phyloP scores from a whole-genome alignment of 2,113 vertebrate genomes.

The Pao palembangensis region DNA sequence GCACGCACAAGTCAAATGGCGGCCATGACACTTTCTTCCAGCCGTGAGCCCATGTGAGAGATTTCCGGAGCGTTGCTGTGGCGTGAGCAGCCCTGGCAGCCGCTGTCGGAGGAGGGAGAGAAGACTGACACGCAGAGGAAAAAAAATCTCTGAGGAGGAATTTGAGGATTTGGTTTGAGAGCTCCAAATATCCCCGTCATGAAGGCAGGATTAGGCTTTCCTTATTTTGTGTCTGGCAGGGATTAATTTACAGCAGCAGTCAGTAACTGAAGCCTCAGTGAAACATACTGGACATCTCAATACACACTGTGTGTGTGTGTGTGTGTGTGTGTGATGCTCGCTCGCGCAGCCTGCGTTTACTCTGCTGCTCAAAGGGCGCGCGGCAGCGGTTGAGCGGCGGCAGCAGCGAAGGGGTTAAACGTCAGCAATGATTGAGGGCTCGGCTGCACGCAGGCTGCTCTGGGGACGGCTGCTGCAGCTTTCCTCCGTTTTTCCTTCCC shows the following conservation, averaged over 20 bases:
- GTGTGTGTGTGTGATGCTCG: background rate
- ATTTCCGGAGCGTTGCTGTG: constrained; percentile 25
- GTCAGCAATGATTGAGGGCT: constrained; percentile 66
- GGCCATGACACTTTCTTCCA: constrained; percentile 15
- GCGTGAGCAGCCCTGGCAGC: constrained; percentile 24
- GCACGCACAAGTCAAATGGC: constrained; percentile 21
- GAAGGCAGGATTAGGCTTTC: constrained; percentile 49
- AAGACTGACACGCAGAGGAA: constrained; percentile 26
- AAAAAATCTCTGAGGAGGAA: constrained; percentile 39
- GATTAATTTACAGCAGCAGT: constrained; percentile 61
- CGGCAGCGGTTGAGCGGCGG: constrained; percentile 43
- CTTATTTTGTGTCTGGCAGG: constrained; percentile 46
- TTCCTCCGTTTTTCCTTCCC: constrained; percentile 25
- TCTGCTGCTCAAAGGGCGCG: constrained; percentile 11
- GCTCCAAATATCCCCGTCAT: constrained; percentile 41
- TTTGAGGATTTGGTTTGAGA: constrained; percentile 41
- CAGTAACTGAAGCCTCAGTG: constrained; percentile 35
- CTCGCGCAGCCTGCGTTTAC: constrained; percentile 36
- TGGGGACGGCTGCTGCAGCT: constrained; percentile 36
- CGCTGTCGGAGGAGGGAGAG: constrained; percentile 22
- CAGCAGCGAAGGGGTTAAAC: constrained; percentile 48
- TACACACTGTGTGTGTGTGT: constrained; percentile 23
- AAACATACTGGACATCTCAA: constrained; percentile 19
- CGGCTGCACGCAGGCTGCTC: constrained; percentile 48
- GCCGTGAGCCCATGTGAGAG: constrained; percentile 11